These are phyloP conservation scores for Dromaius novaehollandiae DNA, from an alignment of 2,113 vertebrate genomes.

Conservation along the genomic window DNA sequence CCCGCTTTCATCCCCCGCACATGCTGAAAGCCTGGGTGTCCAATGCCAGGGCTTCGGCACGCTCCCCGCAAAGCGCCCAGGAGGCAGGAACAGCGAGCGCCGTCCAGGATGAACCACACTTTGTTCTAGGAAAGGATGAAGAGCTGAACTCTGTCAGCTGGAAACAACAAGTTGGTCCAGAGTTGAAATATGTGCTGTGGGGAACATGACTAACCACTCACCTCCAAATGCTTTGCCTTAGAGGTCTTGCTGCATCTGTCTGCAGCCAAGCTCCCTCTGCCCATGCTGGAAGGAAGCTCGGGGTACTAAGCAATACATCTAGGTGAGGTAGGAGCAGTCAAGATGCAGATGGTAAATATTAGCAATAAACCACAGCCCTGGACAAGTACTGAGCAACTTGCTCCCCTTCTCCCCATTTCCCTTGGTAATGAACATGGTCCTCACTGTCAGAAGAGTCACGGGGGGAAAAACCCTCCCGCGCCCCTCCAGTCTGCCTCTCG, in stretches of 20 bases:
- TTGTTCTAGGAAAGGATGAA: not conserved
- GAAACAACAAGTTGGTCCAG: not conserved
- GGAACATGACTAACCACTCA: not conserved
- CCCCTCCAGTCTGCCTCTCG: not conserved
- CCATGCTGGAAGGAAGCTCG: not conserved
- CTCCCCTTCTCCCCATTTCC: not conserved
- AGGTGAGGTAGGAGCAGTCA: rapidly evolving
- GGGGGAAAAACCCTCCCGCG: not conserved
- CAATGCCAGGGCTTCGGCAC: too few relatives aligned
- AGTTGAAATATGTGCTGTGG: rapidly evolving
- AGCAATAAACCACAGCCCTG: not conserved
- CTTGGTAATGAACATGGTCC: not conserved
- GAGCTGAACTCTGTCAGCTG: not conserved
- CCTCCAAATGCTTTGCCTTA: not conserved
- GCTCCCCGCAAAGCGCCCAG: not conserved
- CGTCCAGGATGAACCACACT: not conserved
- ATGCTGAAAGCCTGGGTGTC: too few relatives aligned
- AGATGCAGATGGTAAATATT: not conserved
- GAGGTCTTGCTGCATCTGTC: rapidly evolving
- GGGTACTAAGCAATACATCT: not conserved
- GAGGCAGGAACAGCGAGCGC: not conserved
- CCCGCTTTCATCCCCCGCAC: not conserved
- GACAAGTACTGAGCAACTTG: not conserved
- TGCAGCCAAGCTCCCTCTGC: not conserved
- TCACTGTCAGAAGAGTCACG: not conserved